Base-by-base conservation (phyloP, 2,797 vertebrate species). In the Streptopelia turtur region DNA sequence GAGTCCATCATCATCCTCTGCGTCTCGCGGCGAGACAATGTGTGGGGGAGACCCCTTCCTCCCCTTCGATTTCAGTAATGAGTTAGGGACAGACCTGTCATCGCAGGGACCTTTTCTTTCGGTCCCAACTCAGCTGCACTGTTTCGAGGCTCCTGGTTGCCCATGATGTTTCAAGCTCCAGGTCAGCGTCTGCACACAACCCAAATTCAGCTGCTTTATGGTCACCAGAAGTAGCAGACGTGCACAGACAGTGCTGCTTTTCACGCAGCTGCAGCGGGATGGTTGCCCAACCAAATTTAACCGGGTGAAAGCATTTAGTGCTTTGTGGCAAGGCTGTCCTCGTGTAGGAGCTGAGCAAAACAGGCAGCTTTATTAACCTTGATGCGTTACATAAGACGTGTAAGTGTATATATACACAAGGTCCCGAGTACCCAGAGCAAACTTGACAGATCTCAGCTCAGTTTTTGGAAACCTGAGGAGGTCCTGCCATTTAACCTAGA, bases 1-100 rank as follows among this genome's bases (percentile, higher is more conserved):
- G 98, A 93, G 99, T 96, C 6, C n/a, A 1, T 78, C 23, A 0
- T 33, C 11, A 0, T 56, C 64, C 41, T 76, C 77, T 20, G n/a
- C 43, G 4, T 85, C n/a, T 56, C 3, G 1, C 5, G 9, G 41
- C 33, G 39, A 53, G 4, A 7, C n/a, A 4, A 0, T 1, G 1
- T 1, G 0, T 11, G 16, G 4, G 31, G 64, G 59, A 59, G 43
- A 24, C 27, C 4, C 11, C 11, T 76, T 81, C 68, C 11, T 78
- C 12, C 47, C 14, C 5, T 37, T 33, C 20, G 18, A 30, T 87
- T 53, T 57, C 7, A 6, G 33, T 13, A 12, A 1, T 24, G 52
- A 20, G 13, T 76, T 81, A 33, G 4, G 35, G 33, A 33, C 35
- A 57, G 68, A 28, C 11, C 13, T 24, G 43, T 57, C 2, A 0